Evolutionary conservation across 2,797 vertebrate genomes (phyloP).

Genomic region (Simalia tracyae): DNA sequence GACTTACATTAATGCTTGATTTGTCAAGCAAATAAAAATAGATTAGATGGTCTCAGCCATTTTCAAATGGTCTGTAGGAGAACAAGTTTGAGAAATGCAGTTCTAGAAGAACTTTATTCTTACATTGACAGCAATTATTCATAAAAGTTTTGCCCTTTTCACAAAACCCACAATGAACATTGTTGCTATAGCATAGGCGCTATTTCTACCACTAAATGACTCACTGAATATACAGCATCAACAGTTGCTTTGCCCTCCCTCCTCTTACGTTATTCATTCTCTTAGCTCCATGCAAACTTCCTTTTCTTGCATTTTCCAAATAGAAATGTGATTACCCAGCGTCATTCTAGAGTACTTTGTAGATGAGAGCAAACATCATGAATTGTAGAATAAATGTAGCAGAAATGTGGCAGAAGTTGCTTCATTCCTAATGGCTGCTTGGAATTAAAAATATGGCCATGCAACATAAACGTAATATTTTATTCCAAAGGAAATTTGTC

Average conservation of each 20-base stretch:
- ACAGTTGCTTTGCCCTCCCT: conserved; percentile 24
- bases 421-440: conserved; percentile 51
- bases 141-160: conserved; percentile 29
- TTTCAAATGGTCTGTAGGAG: neutral
- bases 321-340: conserved; percentile 54
- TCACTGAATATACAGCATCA: conserved; percentile 25
- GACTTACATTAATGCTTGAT: neutral
- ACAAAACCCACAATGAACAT: neutral
- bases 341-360: conserved; percentile 28
- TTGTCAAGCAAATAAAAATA: neutral
- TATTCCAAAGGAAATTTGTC: conserved; percentile 39
- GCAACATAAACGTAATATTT: conserved; percentile 48
- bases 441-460: conserved; percentile 45
- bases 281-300: conserved; percentile 27
- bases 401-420: conserved; percentile 60
- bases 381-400: conserved; percentile 46
- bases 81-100: neutral
- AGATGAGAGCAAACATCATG: conserved; percentile 49
- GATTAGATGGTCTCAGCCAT: neutral
- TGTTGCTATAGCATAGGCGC: conserved; percentile 8
- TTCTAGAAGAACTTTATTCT: neutral
- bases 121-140: conserved; percentile 13
- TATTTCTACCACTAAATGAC: conserved; percentile 11
- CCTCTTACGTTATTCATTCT: conserved; percentile 23
- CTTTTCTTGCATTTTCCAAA: conserved; percentile 40